Conservation (phyloP, 2,888 invertebrate genomes). For the Oasisia sp. region DNA sequence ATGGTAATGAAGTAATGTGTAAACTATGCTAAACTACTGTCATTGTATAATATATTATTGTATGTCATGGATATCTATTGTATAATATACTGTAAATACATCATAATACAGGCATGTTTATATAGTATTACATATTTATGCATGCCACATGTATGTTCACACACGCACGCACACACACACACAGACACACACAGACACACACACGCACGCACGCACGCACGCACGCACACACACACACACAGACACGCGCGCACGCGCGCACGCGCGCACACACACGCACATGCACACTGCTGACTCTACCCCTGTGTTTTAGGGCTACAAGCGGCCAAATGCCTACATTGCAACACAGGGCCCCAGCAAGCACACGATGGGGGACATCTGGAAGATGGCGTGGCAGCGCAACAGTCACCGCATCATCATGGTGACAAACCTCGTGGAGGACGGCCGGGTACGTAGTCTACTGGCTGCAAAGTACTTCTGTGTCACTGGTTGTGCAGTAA, state of each 20-base stretch:
- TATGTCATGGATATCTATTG: background rate
- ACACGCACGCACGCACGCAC: background rate
- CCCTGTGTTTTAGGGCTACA: slow-evolving; percentile 38
- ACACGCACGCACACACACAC: background rate
- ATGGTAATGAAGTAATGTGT: background rate
- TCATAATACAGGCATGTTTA: background rate
- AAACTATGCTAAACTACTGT: background rate
- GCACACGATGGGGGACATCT: slow-evolving; percentile 45
- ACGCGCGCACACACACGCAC: background rate
- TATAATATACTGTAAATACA: background rate
- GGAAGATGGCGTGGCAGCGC: slow-evolving; percentile 47
- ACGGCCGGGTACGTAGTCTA: slow-evolving; percentile 42
- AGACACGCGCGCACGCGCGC: background rate
- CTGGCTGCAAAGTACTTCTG: background rate
- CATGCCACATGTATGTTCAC: background rate
- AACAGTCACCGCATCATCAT: slow-evolving; percentile 44
- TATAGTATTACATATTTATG: background rate
- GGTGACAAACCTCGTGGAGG: slow-evolving; percentile 48
- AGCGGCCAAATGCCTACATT: slow-evolving; percentile 40
- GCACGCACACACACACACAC: too few species aligned
- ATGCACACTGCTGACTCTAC: background rate
- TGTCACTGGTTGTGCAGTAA: background rate
- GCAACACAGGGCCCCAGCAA: slow-evolving; percentile 46
- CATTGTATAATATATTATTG: background rate
- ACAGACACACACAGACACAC: background rate